A percentile compares a stretch with the other conserved stretches of the same genome.
These are phyloP conservation scores for Bubo scandiacus DNA, from an alignment of 2,113 vertebrate genomes.

Conservation along the genomic window DNA sequence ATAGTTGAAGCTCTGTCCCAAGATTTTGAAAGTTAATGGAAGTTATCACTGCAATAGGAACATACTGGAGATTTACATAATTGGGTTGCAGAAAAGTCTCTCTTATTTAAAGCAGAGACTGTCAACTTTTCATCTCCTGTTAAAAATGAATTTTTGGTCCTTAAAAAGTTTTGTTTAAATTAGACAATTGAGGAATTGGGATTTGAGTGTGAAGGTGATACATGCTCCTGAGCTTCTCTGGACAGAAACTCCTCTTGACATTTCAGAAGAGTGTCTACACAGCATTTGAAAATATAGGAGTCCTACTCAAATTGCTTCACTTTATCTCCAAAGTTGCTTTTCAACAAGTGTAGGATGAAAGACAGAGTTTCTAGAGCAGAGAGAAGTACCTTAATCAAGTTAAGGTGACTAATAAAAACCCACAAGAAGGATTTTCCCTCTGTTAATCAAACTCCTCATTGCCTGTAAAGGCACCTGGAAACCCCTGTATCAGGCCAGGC, in stretches of 20 bases:
- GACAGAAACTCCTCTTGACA: not conserved
- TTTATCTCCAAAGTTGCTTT: not conserved
- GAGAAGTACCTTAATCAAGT: not conserved
- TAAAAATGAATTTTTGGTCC: not conserved
- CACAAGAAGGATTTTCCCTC: not conserved
- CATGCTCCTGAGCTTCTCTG: not conserved
- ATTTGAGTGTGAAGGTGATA: not conserved
- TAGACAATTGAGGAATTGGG: not conserved
- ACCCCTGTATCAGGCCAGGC: not conserved
- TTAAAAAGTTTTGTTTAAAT: not conserved
- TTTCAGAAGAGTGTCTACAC: not conserved
- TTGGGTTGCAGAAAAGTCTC: not conserved
- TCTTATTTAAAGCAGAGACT: not conserved
- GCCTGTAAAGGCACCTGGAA: not conserved
- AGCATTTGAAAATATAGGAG: not conserved
- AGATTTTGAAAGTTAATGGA: not conserved
- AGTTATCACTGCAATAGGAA: not conserved
- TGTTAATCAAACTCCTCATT: not conserved
- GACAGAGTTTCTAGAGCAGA: not conserved
- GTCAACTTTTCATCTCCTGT: not conserved
- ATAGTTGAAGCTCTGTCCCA: accelerated
- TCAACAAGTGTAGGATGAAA: not conserved
- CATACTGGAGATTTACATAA: not conserved
- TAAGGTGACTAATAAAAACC: not conserved
- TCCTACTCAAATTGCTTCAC: not conserved